Base-by-base conservation (phyloP, 2,888 invertebrate species). In the Drosophila longiperda region DNA sequence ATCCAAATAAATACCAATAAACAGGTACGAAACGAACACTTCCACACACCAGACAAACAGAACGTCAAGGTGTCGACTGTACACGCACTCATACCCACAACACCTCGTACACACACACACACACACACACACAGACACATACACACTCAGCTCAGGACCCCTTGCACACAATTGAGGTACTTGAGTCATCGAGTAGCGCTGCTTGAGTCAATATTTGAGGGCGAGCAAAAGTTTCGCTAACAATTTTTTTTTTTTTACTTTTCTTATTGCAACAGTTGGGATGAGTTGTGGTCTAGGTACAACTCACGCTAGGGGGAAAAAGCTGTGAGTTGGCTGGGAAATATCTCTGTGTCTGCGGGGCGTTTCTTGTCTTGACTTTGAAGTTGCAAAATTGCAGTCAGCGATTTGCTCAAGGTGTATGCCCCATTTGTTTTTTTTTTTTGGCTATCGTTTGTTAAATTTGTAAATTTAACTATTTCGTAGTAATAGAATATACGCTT, bases 1-100 rank as follows among this genome's bases (percentile, higher is more conserved):
- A 77, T 75, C 71, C 77, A 82, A 87, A 87, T 90, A 89, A 89
- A 89, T 85, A 85, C 80, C 90, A 87, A 85, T 90, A 87, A 82
- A 82, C 79, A 64, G 75, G 20, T 66, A 55, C 38, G 26, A 34
- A 48, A 32, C 20, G 54, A 23, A 42, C 45, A 61, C 59, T 66
- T 53, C 32, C 26, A 29, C 23, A 29, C 42, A 36, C 1, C 32
- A 36, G 68, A 40, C 48, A 48, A 36, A 72, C 69, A 75, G 76
- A 38, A 40, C 75, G 71, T 68, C 64, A 77, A 88, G 91, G 88
- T 90, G 91, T 90, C 85, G 87, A 81, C 79, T 78, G 88, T 87
- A 85, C 90, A 90, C 73, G 61, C 70, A 77, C 63, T 60, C 62
- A 75, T 55, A 71, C 58, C 36, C 48, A 40, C 48, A 54, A 48